A percentile compares a stretch with the other conserved stretches of the same genome.
These are phyloP conservation scores for Macroramphosus scolopax DNA, from an alignment of 2,797 vertebrate species.

Conservation along the genomic window DNA sequence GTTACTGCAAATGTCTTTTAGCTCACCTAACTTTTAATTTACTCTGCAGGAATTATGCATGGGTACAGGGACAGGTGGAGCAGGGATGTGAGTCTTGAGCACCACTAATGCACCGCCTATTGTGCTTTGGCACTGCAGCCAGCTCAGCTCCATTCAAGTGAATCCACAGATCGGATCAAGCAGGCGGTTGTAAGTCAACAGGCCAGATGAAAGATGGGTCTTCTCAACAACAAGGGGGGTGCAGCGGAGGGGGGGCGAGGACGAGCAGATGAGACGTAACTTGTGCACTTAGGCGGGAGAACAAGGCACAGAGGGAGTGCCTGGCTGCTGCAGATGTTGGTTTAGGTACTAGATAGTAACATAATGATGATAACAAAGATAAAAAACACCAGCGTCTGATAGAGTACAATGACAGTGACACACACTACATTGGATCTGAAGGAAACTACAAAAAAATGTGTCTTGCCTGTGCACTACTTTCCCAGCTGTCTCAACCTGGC, in stretches of 20 bases:
- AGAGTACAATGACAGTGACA: neutral
- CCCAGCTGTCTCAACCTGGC: neutral
- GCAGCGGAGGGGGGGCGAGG: too few species aligned
- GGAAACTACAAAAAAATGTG: conserved; percentile 5
- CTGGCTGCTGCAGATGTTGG: conserved; percentile 25
- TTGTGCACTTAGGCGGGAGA: conserved; percentile 49
- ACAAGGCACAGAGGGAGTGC: conserved; percentile 45
- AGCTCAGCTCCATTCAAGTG: conserved; percentile 41
- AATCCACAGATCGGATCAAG: conserved; percentile 15
- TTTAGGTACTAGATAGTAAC: conserved; percentile 18
- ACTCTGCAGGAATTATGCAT: conserved; percentile 47
- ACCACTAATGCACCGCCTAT: conserved; percentile 59
- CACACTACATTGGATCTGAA: neutral
- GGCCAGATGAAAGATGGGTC: conserved; percentile 42
- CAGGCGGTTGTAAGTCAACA: conserved; percentile 42
- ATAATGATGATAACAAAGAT: conserved; percentile 19
- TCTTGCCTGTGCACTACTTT: too few species aligned
- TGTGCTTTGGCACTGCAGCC: conserved; percentile 52
- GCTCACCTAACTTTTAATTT: conserved; percentile 27
- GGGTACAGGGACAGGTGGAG: conserved; percentile 3
- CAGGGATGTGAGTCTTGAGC: conserved; percentile 15
- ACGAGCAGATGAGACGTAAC: too few species aligned
- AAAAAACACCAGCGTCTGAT: conserved; percentile 9
- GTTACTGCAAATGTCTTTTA: conserved; percentile 28
- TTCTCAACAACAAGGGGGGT: conserved; percentile 20